Evolutionary conservation across 1,140 invertebrate genomes (phyloP).

Genomic region (Gryllus bimaculatus): DNA sequence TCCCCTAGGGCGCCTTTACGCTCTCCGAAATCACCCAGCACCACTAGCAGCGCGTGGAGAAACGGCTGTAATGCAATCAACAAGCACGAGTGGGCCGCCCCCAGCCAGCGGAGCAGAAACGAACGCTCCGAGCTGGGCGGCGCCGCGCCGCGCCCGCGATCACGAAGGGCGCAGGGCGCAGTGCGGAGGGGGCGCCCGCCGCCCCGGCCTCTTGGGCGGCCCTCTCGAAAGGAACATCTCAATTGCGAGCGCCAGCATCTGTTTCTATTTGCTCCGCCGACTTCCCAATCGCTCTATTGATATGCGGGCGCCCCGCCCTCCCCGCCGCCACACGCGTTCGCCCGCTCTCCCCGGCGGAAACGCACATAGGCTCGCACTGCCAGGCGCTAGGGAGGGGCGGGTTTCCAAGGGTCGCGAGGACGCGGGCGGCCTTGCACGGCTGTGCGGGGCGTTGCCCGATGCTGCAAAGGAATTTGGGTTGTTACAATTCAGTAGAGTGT

Average conservation of each 20-base stretch:
- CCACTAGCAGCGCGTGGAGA: background rate
- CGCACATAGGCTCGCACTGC: too few species aligned
- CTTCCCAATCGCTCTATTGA: conserved; percentile 3
- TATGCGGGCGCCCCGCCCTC: background rate
- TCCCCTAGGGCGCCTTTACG: background rate
- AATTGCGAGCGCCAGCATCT: background rate
- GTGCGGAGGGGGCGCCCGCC: background rate
- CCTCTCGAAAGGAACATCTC: background rate
- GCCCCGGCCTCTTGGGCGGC: too few species aligned
- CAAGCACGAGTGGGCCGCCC: background rate
- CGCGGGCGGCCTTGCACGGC: too few species aligned
- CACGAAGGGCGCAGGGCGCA: background rate
- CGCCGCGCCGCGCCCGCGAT: too few species aligned
- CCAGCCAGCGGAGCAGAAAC: background rate
- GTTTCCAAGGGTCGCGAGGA: too few species aligned
- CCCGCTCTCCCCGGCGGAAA: background rate
- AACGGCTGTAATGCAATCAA: background rate
- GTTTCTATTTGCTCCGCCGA: background rate
- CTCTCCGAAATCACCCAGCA: background rate
- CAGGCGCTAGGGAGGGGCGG: background rate
- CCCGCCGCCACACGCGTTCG: background rate
- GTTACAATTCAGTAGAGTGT: too few species aligned
- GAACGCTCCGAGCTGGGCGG: background rate
- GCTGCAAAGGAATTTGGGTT: background rate
- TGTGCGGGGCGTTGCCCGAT: background rate